Conservation (phyloP, 2,888 invertebrate species). For the Aphodius sticticus region DNA sequence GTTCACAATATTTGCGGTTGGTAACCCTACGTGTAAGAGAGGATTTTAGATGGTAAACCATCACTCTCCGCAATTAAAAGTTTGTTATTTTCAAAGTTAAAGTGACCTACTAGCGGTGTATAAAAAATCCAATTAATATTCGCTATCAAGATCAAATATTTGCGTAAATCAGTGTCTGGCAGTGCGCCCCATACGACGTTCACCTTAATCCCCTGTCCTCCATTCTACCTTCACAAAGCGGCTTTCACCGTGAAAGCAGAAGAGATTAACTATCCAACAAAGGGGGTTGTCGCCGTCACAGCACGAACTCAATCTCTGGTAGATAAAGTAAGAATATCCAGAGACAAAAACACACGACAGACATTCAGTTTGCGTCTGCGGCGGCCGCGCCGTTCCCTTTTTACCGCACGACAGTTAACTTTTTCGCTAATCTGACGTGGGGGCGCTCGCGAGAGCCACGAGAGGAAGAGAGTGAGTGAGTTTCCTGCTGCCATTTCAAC, state of each 20-base stretch:
- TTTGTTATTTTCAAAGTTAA: not conserved
- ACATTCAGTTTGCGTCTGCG: conserved; percentile 4
- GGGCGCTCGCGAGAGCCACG: not conserved
- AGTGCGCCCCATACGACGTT: not conserved
- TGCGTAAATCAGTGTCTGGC: not conserved
- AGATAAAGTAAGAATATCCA: conserved; percentile 4
- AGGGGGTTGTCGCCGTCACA: conserved; percentile 4
- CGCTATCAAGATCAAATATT: conserved; percentile 4
- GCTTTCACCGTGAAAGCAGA: conserved; percentile 4
- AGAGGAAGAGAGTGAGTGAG: not conserved
- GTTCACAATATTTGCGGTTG: too few species aligned
- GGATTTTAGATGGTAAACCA: too few species aligned
- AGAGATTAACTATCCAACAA: conserved; percentile 4
- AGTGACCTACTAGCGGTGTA: not conserved
- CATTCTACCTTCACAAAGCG: conserved; percentile 4
- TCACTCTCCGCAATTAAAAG: too few species aligned
- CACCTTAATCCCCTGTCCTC: not conserved
- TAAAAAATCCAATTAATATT: not conserved
- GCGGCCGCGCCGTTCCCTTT: not conserved
- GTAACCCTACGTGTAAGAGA: too few species aligned
- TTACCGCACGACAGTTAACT: conserved; percentile 4
- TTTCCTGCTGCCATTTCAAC: not conserved
- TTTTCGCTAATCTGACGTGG: not conserved
- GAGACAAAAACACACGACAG: conserved; percentile 4
- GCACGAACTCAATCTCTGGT: conserved; percentile 4